These are phyloP conservation scores for Andrena flavipes DNA, from an alignment of 2,888 invertebrate species.

Conservation along the genomic window DNA sequence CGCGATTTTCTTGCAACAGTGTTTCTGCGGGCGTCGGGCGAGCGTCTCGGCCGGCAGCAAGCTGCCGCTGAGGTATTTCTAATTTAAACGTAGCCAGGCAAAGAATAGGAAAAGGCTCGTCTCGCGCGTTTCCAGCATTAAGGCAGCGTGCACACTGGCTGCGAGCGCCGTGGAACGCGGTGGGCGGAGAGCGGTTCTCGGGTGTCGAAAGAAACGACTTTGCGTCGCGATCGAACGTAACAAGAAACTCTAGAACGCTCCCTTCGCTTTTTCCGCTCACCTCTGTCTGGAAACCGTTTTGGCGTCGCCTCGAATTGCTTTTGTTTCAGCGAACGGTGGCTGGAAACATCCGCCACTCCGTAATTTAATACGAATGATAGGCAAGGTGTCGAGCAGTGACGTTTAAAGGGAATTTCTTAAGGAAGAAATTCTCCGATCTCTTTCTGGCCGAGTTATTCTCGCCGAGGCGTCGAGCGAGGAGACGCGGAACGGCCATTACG, in stretches of 20 bases:
- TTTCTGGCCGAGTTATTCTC: background rate
- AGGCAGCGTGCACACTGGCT: constrained; percentile 60
- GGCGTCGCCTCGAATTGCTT: background rate
- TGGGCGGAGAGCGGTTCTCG: constrained; percentile 25
- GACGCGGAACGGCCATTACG: constrained; percentile 36
- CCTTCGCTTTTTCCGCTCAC: constrained; percentile 12
- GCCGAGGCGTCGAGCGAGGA: background rate
- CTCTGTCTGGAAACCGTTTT: constrained; percentile 8
- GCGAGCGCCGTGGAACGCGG: background rate
- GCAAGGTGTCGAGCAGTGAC: background rate
- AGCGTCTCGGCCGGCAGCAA: constrained; percentile 18
- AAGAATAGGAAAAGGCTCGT: constrained; percentile 64
- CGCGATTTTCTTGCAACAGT: constrained; percentile 45
- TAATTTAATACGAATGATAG: too few relatives aligned
- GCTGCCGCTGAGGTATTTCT: constrained; percentile 66
- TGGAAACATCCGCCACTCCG: too few relatives aligned
- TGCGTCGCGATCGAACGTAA: constrained; percentile 50
- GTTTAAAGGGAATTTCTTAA: background rate
- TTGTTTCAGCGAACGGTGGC: too few relatives aligned
- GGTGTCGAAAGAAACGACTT: constrained; percentile 29
- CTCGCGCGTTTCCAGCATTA: constrained; percentile 60
- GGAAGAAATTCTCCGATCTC: background rate
- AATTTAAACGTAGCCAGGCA: constrained; percentile 67
- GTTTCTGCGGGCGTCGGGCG: constrained; percentile 36
- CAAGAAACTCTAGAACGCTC: constrained; percentile 46